Evolutionary conservation across 2,888 invertebrate genomes (phyloP), one percentile per base, ranked within the genome.

Genomic region (Hyles lineata): DNA sequence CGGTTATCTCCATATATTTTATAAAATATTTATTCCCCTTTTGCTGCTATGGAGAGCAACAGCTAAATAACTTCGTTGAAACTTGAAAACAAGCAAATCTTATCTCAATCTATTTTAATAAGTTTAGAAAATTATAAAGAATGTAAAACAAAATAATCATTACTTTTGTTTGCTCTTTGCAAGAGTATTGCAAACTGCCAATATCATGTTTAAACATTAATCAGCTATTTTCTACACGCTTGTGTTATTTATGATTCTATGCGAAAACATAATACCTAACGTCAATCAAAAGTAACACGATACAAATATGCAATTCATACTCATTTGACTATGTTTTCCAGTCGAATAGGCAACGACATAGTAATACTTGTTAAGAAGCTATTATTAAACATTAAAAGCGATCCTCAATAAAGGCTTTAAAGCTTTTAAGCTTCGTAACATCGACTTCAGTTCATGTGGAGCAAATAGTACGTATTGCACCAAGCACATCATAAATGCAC

Each of bases 221-320:
- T 35, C 43, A 21, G 15, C 63, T 35, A 21, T 63, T 63, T 43
- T 63, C 43, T 35, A 23, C 23, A 43, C 21, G 15, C 19, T 35
- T 62, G n/a, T 35, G n/a, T 32, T 62, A 62, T 62, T 62, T 63
- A 63, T 19, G n/a, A 63, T 43, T 67, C 43, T 50, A 67, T 50
- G 50, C 23, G 17, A 50, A 43, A 67, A 32, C n/a, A 35, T n/a
- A 62, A 62, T 35, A 62, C 55, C 55, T 55, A 62, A 67, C 50
- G 67, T 21, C 23, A 50, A 50, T 67, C 67, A 43, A 21, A 67
- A 50, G 67, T 43, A 67, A 50, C 23, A 67, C 23, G 19, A 67
- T 67, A 67, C 43, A 8, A 15, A 43, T 62, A 67, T 67, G 15
- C 43, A 67, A 17, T 21, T 21, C 50, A 15, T 23, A 50, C 43